Evolutionary conservation across 2,888 invertebrate species (phyloP).

Genomic region (Drosophila lacicola): DNA sequence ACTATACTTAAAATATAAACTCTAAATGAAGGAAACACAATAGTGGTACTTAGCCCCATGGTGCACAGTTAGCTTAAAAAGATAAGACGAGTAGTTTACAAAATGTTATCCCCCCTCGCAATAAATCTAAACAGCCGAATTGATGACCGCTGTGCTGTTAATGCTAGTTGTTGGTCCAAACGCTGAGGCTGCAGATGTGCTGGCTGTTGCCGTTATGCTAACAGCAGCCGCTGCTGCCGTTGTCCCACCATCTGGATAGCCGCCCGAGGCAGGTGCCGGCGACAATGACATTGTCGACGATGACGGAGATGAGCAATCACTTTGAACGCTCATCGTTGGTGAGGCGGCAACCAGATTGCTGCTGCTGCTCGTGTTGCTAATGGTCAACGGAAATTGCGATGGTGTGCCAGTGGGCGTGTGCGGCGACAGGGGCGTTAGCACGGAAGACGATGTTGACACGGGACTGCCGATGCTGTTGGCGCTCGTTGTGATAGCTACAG

Average conservation of each 20-base stretch:
- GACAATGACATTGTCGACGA: slow-evolving; percentile 82
- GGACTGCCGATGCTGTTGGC: slow-evolving; percentile 56
- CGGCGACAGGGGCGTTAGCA: slow-evolving; percentile 78
- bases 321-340: slow-evolving; percentile 82
- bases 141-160: slow-evolving; percentile 77
- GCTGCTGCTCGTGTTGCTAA: slow-evolving; percentile 69
- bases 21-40: slow-evolving; percentile 62
- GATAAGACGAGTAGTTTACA: slow-evolving; percentile 46
- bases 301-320: slow-evolving; percentile 82
- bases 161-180: slow-evolving; percentile 77
- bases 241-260: slow-evolving; percentile 67
- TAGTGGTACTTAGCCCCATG: slow-evolving; percentile 61
- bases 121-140: slow-evolving; percentile 81
- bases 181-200: slow-evolving; percentile 73
- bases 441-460: slow-evolving; percentile 53
- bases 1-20: slow-evolving; percentile 45
- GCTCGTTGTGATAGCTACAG: slow-evolving; percentile 39
- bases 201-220: slow-evolving; percentile 82
- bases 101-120: slow-evolving; percentile 12
- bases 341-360: slow-evolving; percentile 75
- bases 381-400: slow-evolving; percentile 68
- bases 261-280: slow-evolving; percentile 77
- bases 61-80: slow-evolving; percentile 52
- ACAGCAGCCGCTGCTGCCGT: slow-evolving; percentile 73
- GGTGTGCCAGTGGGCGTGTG: slow-evolving; percentile 79